Percentiles rank a stretch among this genome's conserved stretches.
Conservation (phyloP, 1,140 invertebrate genomes). For the Colletes latitarsis region DNA sequence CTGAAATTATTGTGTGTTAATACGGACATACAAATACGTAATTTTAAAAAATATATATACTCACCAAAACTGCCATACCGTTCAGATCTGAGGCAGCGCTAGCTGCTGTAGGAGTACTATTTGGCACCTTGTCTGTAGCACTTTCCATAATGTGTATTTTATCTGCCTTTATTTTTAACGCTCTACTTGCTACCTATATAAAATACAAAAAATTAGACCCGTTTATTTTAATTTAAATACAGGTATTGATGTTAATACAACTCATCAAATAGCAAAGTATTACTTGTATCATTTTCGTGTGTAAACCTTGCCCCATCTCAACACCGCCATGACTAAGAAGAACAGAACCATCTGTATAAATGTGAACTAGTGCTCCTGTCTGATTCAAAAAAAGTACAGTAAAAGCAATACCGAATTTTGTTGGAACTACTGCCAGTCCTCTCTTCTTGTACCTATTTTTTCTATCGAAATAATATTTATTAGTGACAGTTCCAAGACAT, state of each 20-base stretch:
- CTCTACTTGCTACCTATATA: conserved; percentile 88
- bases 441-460: conserved; percentile 93
- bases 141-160: conserved; percentile 95
- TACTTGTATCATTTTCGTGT: conserved; percentile 97
- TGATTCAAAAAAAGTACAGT: conserved; percentile 92
- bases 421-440: conserved; percentile 92
- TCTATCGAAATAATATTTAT: conserved; percentile 79
- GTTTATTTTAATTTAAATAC: neutral
- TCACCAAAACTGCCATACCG: conserved; percentile 95
- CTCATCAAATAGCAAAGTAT: conserved; percentile 10
- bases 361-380: conserved; percentile 92
- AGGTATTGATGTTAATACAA: too few species aligned
- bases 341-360: conserved; percentile 96
- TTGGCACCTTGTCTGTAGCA: conserved; percentile 96
- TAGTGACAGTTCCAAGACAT: neutral
- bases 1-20: conserved; percentile 72
- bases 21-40: neutral
- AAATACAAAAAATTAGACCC: conserved; percentile 20
- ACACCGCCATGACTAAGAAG: conserved; percentile 94
- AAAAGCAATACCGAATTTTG: conserved; percentile 95
- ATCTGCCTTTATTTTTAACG: conserved; percentile 87
- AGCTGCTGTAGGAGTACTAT: conserved; percentile 95
- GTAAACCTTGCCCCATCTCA: conserved; percentile 98
- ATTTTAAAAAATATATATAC: conserved; percentile 50
- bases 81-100: conserved; percentile 96